These are phyloP conservation scores for Heptranchias perlo DNA, from an alignment of 2,113 vertebrate genomes.

Conservation along the genomic window DNA sequence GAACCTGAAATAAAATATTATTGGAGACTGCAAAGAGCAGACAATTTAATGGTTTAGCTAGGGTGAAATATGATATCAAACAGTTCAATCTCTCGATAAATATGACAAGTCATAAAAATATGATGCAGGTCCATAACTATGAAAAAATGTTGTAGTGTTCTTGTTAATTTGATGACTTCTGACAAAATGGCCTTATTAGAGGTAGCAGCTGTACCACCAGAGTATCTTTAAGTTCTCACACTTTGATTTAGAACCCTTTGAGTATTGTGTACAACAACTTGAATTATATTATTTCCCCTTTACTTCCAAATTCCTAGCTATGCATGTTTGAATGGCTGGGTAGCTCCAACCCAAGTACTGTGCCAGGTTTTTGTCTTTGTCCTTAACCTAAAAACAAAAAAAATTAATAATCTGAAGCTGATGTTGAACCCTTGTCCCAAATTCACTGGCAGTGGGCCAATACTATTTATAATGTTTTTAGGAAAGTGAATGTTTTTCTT, in stretches of 20 bases:
- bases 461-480: not conserved
- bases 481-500: not conserved
- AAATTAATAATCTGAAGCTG: not conserved
- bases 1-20: slow-evolving; percentile 26
- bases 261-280: not conserved
- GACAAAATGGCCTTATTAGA: slow-evolving; percentile 33
- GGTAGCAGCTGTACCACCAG: slow-evolving; percentile 10
- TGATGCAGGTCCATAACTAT: not conserved
- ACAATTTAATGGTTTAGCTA: slow-evolving; percentile 1
- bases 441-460: not conserved
- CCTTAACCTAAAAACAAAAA: not conserved
- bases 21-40: not conserved
- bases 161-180: slow-evolving; percentile 30
- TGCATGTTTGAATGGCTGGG: not conserved
- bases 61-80: slow-evolving; percentile 31
- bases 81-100: not conserved
- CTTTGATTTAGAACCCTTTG: slow-evolving; percentile 29
- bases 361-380: not conserved
- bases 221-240: slow-evolving; percentile 26
- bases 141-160: slow-evolving; percentile 12
- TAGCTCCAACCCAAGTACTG: not conserved
- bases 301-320: not conserved
- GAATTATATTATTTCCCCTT: slow-evolving; percentile 22
- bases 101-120: slow-evolving; percentile 7
- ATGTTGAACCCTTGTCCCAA: not conserved